Conservation (phyloP, 1,140 invertebrate species). For the Drosophila subobscura region DNA sequence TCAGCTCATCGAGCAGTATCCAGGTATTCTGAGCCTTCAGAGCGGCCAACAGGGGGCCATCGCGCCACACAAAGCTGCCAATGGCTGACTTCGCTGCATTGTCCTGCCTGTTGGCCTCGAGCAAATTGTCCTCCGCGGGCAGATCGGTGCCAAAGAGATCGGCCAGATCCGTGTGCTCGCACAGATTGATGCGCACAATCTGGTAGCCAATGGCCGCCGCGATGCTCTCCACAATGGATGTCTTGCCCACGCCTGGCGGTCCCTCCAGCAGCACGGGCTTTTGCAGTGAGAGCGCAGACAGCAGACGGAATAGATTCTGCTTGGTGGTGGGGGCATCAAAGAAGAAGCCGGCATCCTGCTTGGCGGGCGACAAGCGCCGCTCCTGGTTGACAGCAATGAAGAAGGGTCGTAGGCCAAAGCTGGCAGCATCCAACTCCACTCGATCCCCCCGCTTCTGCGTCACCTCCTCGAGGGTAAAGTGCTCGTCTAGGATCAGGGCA, state of each 20-base stretch:
- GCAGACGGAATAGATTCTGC: conserved; percentile 91
- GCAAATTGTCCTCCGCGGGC: conserved; percentile 91
- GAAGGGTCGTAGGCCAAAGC: conserved; percentile 90
- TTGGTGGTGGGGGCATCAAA: conserved; percentile 93
- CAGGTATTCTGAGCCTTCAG: conserved; percentile 94
- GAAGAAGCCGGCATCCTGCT: conserved; percentile 85
- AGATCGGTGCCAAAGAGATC: conserved; percentile 99
- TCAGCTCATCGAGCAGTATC: conserved; percentile 99
- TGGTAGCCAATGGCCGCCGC: conserved; percentile 92
- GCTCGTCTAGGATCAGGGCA: conserved; percentile 37
- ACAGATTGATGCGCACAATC: conserved; percentile 97
- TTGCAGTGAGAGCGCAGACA: conserved; percentile 94
- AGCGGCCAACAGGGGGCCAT: conserved; percentile 97
- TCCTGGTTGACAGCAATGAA: conserved; percentile 85
- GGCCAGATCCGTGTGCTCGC: conserved; percentile 98
- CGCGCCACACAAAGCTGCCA: conserved; percentile 97
- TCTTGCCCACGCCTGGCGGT: conserved; percentile 98
- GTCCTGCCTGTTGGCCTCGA: conserved; percentile 32
- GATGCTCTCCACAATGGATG: conserved; percentile 95
- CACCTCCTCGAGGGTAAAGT: conserved; percentile 51
- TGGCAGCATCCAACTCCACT: conserved; percentile 38
- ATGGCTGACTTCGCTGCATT: conserved; percentile 83
- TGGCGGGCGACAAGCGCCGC: conserved; percentile 53
- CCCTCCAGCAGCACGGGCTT: conserved; percentile 98
- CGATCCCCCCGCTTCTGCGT: conserved; percentile 51